Base-by-base conservation (phyloP, 1,140 invertebrate genomes). In the Drosophila parvula region DNA sequence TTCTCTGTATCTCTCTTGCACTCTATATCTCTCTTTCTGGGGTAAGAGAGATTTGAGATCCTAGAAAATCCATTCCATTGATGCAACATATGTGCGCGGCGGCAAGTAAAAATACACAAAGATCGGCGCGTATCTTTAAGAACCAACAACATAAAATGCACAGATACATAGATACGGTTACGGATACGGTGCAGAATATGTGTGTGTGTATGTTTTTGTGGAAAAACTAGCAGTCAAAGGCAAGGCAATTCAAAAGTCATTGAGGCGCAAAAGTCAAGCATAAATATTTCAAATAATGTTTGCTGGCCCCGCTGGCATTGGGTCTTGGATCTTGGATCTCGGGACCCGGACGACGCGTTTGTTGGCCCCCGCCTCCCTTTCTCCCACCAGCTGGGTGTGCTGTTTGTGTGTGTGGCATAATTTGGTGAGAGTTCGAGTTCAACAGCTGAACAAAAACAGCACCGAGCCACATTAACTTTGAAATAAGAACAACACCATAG, bases 211-310 rank as follows among this genome's bases (percentile, higher is more conserved):
- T 45, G 6, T 22, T 45, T 78, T 76, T 76, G 75, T 79, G 78
- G 81, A 60, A 55, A 70, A 80, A 80, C 68, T 64, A 59, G 84
- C 84, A 89, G 84, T 84, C 84, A 88, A 89, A 89, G 85, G 85
- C 84, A 89, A 86, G 84, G 84, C 84, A 89, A 89, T 89, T 89
- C 84, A 89, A 89, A 89, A 89, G 84, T 89, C 84, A 89, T 89
- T 89, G 84, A 89, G 84, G 84, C 84, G 85, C 84, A 89, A 89
- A 89, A 89, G 84, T 89, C 85, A 89, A 84, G 84, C 84, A 89
- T 89, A 89, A 89, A 90, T 90, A 89, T 88, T 88, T 88, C 68
- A 88, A 89, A 88, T 80, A 89, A 78, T 89, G 84, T 89, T 88
- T 89, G 84, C 68, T 88, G 84, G 84, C 84, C 79, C 84, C 84